Evolutionary conservation across 23 tunicate species (phyloP), one percentile per base, ranked within the genome.

Genomic region (Diplosoma virens): DNA sequence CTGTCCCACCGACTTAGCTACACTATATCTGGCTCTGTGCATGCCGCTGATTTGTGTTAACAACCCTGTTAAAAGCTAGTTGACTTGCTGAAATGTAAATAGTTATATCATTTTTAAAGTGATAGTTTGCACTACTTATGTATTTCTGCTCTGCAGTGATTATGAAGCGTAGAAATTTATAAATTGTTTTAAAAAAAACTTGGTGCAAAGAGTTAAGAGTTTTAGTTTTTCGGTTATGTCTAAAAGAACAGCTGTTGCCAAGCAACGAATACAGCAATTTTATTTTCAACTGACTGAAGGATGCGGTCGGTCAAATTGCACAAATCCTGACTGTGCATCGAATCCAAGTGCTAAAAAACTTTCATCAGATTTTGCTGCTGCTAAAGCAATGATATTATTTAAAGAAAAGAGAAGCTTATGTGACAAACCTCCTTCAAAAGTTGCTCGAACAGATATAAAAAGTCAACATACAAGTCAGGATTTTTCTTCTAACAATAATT

Each of bases 251-350:
- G 87, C 81, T 30, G 87, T 67, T 18, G 47, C 64, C 14, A 82
- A 82, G 36, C 75, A 34, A 36, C 66, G 59, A 25, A 89, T 89
- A 16, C 89, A 89, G 50, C 88, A 77, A 32, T 89, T 74, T 60
- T 89, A 76, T 61, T 61, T 37, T 2, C 80, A 76, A 30, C 56
- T 89, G 2, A 89, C 88, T 34, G 76, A 82, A 33, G 96, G 96
- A 3, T 89, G 96, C 64, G 77, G 82, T 16, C 82, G 77, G 3
- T 30, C 67, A 6, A 32, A 71, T 82, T 89, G 96, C 54, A 22
- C 76, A 5, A 89, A 89, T 73, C 79, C 82, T 1, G 72, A 89
- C 55, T 89, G 96, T 78, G 96, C 96, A 54, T 89, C 96, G 5
- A 82, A 82, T 69, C 81, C 88, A 41, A 33, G 52, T 17, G 31